These are phyloP conservation scores for Circaetus cinerascens DNA, from an alignment of 2,113 vertebrate genomes.

Conservation along the genomic window DNA sequence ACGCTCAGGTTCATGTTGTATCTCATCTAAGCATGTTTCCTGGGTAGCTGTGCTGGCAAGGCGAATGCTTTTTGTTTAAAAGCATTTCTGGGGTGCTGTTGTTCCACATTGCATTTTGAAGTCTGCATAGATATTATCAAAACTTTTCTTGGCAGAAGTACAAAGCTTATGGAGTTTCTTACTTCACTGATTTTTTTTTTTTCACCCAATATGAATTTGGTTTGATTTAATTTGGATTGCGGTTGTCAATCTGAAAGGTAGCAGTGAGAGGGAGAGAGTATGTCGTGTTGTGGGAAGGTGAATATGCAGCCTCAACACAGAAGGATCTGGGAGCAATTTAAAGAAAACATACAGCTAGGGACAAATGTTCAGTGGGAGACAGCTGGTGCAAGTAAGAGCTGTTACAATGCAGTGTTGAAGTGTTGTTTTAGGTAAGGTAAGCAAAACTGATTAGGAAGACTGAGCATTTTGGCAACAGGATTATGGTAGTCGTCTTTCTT, in stretches of 20 bases:
- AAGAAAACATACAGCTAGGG: neutral
- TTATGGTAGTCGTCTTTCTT: neutral
- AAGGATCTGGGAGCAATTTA: neutral
- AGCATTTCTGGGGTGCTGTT: neutral
- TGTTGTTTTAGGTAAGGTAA: neutral
- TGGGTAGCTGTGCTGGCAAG: neutral
- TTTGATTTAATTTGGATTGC: neutral
- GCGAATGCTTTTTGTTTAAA: too few relatives aligned
- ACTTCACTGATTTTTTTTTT: neutral
- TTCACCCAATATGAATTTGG: neutral
- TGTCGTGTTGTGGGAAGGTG: neutral
- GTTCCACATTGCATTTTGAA: rapidly evolving
- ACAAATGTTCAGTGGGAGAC: neutral
- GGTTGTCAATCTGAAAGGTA: neutral
- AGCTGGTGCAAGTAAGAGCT: neutral
- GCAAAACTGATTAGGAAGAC: neutral
- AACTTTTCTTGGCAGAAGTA: neutral
- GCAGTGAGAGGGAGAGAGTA: neutral
- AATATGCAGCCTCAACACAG: neutral
- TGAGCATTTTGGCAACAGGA: neutral
- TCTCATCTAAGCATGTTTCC: neutral
- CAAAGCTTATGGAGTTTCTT: rapidly evolving
- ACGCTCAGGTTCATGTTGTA: rapidly evolving
- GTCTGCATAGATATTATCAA: neutral
- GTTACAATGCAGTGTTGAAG: neutral